Conservation (phyloP, 53 echinoderm and acorn worm genomes). For the Glandiceps talaboti region DNA sequence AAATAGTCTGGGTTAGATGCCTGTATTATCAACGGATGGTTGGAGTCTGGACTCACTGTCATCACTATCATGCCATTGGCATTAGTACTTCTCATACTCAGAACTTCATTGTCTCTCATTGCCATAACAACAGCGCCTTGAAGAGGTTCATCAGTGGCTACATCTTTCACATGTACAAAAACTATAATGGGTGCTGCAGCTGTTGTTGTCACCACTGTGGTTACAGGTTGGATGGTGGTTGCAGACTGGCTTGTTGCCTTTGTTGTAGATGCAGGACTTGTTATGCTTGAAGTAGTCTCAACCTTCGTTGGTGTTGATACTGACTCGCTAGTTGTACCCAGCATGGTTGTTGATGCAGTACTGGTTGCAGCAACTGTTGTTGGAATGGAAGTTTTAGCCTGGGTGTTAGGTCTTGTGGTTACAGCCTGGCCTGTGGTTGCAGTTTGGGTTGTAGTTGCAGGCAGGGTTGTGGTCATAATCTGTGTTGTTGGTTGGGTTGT, state of each 20-base stretch:
- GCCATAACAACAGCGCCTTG: neutral
- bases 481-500: too few relatives aligned
- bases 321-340: too few relatives aligned
- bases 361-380: too few relatives aligned
- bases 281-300: too few relatives aligned
- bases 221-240: neutral
- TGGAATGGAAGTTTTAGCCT: too few relatives aligned
- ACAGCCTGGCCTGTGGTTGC: too few relatives aligned
- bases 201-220: neutral
- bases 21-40: neutral
- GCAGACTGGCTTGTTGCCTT: neutral
- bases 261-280: neutral
- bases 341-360: too few relatives aligned
- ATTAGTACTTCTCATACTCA: neutral
- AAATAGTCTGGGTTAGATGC: neutral
- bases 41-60: neutral
- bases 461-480: too few relatives aligned
- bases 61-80: neutral
- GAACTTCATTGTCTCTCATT: neutral
- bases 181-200: neutral
- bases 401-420: too few relatives aligned
- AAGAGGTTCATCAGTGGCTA: neutral
- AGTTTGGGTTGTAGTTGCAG: too few relatives aligned
- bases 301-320: too few relatives aligned
- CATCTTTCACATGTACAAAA: neutral